phyloP scores from a whole-genome alignment of 2,797 vertebrate genomes.

The Coranthus polyacanthus region DNA sequence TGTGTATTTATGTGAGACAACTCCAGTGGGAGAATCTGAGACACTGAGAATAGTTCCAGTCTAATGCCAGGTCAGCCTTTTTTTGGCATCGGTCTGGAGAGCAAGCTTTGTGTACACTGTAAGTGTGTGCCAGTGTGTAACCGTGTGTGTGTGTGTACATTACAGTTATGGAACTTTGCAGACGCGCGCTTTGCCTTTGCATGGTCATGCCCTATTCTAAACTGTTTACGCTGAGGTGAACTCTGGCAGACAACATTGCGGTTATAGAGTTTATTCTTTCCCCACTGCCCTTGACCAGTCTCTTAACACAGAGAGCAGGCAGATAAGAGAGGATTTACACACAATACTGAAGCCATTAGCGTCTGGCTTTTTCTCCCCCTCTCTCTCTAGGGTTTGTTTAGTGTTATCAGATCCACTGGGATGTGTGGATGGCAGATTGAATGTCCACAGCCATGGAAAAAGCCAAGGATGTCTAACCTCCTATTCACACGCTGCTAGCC shows the following conservation, averaged over 20 bases:
- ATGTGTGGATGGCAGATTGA: constrained; percentile 83
- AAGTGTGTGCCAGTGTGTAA: neutral
- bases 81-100: constrained; percentile 41
- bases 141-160: neutral
- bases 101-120: constrained; percentile 14
- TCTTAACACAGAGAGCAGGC: constrained; percentile 79
- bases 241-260: constrained; percentile 51
- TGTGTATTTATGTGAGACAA: constrained; percentile 30
- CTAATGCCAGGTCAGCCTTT: constrained; percentile 62
- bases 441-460: constrained; percentile 80
- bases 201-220: constrained; percentile 24
- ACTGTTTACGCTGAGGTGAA: constrained; percentile 56
- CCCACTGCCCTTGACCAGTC: constrained; percentile 79
- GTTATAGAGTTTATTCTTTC: constrained; percentile 65
- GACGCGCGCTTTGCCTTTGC: constrained; percentile 2
- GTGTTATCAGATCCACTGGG: constrained; percentile 82
- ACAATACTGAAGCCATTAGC: constrained; percentile 84
- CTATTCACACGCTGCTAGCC: constrained; percentile 80
- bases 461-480: constrained; percentile 82
- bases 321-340: constrained; percentile 85
- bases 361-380: constrained; percentile 66
- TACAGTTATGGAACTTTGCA: constrained; percentile 11
- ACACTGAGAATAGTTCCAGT: constrained; percentile 63
- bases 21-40: constrained; percentile 58
- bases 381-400: constrained; percentile 77